Evolutionary conservation across 64 coral and sea anemone species (phyloP), one percentile per base, ranked within the genome.

Genomic region (Stichodactyla mertensii): DNA sequence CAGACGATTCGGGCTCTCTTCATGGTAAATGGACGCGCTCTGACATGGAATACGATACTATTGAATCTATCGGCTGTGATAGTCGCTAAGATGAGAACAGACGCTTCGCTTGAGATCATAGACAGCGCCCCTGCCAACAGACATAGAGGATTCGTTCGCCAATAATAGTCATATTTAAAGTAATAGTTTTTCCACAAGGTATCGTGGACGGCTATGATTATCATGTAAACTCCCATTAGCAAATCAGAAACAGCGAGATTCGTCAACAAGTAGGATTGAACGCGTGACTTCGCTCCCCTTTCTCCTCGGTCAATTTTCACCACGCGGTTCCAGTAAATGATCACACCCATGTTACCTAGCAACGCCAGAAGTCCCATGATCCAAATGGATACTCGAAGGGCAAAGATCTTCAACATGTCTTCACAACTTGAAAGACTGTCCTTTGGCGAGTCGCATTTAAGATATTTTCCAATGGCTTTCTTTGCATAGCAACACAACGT

Each of bases 181-280:
- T 87, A 87, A 7, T 77, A 16, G 11, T 62, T 71, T n/a, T 87
- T 16, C 69, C 70, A 87, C 16, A 54, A 7, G 4, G 57, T 20
- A 36, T 88, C 87, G 5, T 54, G 60, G 16, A 60, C 10, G 8
- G 74, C 87, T 59, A 88, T 88, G 13, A 80, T 88, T 1, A 88
- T 36, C 19, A 88, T n/a, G 16, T 87, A 87, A 7, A 87, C 52
- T 22, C 86, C 86, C 86, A 87, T 87, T 28, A 58, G 20, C 10
- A 87, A 55, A 64, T 88, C 87, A 45, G 87, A 80, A 10, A 88
- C 54, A 0, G 87, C 87, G 6, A 88, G 87, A 22, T 88, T 88
- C 20, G 87, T 80, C 12, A 88, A 56, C 14, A 88, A 19, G 58
- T 80, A 81, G 2, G 87, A 88, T 16, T 88, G 77, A 5, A 88